Conservation (phyloP, 2,888 invertebrate species). For the Diogma glabrata region DNA sequence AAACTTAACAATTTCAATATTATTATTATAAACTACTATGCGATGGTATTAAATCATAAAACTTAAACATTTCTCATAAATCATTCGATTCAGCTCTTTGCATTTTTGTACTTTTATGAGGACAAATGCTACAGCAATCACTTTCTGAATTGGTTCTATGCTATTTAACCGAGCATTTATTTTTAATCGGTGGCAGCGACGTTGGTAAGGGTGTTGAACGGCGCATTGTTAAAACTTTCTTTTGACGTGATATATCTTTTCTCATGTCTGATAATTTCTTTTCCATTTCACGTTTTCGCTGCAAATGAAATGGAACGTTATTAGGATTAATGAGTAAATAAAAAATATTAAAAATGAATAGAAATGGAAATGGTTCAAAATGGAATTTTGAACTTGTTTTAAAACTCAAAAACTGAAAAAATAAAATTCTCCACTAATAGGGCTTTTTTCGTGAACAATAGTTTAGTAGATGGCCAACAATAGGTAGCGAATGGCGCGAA, state of each 20-base stretch:
- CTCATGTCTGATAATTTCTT: slow-evolving; percentile 16
- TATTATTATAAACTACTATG: background rate
- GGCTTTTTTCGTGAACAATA: too few species aligned
- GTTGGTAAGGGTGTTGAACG: slow-evolving; percentile 14
- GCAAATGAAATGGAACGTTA: too few species aligned
- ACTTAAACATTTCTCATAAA: slow-evolving; percentile 7
- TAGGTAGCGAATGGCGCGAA: too few species aligned
- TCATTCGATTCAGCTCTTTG: slow-evolving; percentile 8
- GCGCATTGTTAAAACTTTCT: slow-evolving; percentile 15
- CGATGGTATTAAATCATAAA: slow-evolving; percentile 4
- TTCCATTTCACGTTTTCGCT: slow-evolving; percentile 16
- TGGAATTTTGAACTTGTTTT: too few species aligned
- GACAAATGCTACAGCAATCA: slow-evolving; percentile 11
- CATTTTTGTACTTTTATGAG: slow-evolving; percentile 4
- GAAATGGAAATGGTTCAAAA: too few species aligned
- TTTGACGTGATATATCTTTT: slow-evolving; percentile 16
- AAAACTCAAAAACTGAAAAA: too few species aligned
- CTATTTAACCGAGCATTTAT: slow-evolving; percentile 12
- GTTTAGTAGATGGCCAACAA: too few species aligned
- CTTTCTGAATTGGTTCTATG: slow-evolving; percentile 14
- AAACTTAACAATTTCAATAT: too few species aligned
- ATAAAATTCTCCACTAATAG: too few species aligned
- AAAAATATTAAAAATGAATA: too few species aligned
- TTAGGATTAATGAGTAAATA: background rate
- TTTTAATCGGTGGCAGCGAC: slow-evolving; percentile 14